Evolutionary conservation across 2,797 vertebrate genomes (phyloP).

Genomic region (Danio tinwini): DNA sequence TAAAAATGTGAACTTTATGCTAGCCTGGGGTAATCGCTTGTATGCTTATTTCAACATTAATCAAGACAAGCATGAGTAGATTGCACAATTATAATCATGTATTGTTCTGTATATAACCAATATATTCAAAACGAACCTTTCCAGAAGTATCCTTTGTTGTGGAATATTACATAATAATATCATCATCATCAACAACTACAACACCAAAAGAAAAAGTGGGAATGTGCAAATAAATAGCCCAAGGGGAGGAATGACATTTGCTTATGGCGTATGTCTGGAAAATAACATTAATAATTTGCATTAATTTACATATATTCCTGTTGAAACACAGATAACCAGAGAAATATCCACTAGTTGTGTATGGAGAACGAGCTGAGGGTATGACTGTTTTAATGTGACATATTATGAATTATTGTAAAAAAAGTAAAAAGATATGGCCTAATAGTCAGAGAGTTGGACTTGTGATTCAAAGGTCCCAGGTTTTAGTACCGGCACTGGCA

Average conservation of each 20-base stretch:
- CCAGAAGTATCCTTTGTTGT: background rate
- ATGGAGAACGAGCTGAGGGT: background rate
- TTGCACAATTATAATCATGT: background rate
- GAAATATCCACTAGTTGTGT: background rate
- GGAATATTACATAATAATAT: background rate
- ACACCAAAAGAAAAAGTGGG: background rate
- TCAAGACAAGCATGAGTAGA: background rate
- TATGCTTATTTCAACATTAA: background rate
- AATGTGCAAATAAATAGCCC: background rate
- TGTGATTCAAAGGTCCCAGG: no score
- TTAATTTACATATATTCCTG: conserved; percentile 50
- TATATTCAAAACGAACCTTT: background rate
- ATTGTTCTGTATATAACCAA: background rate
- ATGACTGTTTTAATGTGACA: background rate
- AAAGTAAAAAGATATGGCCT: background rate
- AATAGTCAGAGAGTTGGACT: no score
- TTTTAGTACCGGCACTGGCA: no score
- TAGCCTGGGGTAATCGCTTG: background rate
- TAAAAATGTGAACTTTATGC: background rate
- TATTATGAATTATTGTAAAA: background rate
- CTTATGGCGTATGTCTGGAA: conserved; percentile 46
- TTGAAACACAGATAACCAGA: background rate
- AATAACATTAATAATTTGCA: conserved; percentile 52
- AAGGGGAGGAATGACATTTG: conserved; percentile 11
- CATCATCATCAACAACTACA: background rate